Percentiles rank a stretch among this genome's conserved stretches.
phyloP scores from a whole-genome alignment of 2,888 invertebrate genomes.

The Archips crataeganus region DNA sequence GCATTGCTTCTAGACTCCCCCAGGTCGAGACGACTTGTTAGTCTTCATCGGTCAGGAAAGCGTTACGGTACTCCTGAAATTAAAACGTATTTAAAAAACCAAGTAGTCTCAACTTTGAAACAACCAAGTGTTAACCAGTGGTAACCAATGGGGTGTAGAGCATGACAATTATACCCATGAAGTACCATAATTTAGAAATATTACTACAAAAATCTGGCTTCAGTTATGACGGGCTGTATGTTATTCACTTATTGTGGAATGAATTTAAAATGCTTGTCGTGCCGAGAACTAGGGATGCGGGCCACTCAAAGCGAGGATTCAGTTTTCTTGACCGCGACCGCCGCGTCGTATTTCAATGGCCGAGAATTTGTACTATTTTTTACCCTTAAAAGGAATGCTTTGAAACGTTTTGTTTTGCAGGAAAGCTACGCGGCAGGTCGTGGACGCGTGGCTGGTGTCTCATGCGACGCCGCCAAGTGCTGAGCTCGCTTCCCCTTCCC shows the following conservation, averaged over 20 bases:
- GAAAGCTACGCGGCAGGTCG: slow-evolving; percentile 96
- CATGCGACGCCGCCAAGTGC: slow-evolving; percentile 92
- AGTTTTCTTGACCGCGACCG: slow-evolving; percentile 23
- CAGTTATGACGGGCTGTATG: slow-evolving; percentile 20
- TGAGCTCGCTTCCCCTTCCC: slow-evolving; percentile 86
- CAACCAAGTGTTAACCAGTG: neutral
- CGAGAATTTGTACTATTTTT: slow-evolving; percentile 19
- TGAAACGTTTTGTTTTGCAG: slow-evolving; percentile 76
- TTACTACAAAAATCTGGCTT: slow-evolving; percentile 5
- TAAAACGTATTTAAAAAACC: neutral
- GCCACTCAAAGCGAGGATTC: slow-evolving; percentile 21
- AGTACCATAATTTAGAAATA: slow-evolving; percentile 13
- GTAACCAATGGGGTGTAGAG: too few relatives aligned
- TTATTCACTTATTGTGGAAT: neutral
- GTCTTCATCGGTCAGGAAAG: slow-evolving; percentile 20
- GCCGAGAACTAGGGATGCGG: slow-evolving; percentile 15
- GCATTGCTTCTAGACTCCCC: neutral
- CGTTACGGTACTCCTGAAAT: neutral
- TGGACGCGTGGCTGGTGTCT: slow-evolving; percentile 96
- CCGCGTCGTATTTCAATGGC: slow-evolving; percentile 21
- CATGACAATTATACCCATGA: slow-evolving; percentile 1
- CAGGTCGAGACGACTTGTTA: neutral
- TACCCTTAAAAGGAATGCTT: slow-evolving; percentile 27
- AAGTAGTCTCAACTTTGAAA: neutral
- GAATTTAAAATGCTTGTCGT: slow-evolving; percentile 17